Evolutionary conservation across 2,113 vertebrate species (phyloP).

Genomic region (Amazona vittata): DNA sequence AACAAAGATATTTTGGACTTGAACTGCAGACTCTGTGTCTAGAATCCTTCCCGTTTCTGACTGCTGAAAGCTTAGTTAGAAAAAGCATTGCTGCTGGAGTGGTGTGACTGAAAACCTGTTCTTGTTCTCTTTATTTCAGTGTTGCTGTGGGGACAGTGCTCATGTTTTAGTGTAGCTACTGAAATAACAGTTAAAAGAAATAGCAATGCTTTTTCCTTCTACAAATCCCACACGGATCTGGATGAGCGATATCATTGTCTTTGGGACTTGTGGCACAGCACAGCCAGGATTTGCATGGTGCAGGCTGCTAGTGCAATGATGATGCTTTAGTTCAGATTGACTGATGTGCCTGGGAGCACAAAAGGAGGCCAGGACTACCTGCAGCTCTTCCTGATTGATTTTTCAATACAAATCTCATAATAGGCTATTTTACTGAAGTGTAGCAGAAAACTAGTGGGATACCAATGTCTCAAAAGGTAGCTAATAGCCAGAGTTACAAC

Average conservation of each 20-base stretch:
- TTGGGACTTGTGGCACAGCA: neutral
- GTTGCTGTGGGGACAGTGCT: neutral
- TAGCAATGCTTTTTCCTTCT: neutral
- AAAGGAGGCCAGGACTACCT: constrained; percentile 4
- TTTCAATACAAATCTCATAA: neutral
- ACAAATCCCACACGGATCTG: neutral
- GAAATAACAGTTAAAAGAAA: neutral
- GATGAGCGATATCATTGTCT: neutral
- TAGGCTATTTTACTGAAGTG: neutral
- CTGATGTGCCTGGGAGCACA: neutral
- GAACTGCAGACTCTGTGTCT: constrained; percentile 6
- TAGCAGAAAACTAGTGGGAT: neutral
- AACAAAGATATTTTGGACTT: constrained; percentile 27
- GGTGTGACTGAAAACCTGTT: neutral
- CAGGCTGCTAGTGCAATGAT: neutral
- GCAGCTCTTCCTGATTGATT: neutral
- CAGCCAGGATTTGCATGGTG: neutral
- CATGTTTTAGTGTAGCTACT: rapidly evolving
- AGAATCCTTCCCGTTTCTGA: neutral
- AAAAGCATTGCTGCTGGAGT: neutral
- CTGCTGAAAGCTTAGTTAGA: constrained; percentile 9
- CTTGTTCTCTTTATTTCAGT: neutral
- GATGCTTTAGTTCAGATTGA: neutral
- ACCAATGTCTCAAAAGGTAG: neutral
- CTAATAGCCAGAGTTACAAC: neutral